Conservation (phyloP, 2,797 vertebrate genomes). For the Benthosema pterotum region DNA sequence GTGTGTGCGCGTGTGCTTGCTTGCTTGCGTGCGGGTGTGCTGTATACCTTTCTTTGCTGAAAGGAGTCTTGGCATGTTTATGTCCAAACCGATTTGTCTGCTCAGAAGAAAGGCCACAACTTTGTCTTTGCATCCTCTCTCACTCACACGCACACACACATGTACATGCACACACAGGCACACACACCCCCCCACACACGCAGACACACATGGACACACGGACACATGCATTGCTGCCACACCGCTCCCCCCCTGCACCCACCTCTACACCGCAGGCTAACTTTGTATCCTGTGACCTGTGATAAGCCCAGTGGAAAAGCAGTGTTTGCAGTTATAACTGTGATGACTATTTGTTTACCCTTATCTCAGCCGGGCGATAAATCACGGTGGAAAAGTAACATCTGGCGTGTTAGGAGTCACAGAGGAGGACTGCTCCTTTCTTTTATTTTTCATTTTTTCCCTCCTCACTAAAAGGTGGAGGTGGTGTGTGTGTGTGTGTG, state of each 20-base stretch:
- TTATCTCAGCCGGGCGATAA: constrained; percentile 71
- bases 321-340: constrained; percentile 75
- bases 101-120: constrained; percentile 42
- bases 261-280: constrained; percentile 49
- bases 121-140: constrained; percentile 16
- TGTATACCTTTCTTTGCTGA: neutral
- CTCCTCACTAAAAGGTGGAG: too few species aligned
- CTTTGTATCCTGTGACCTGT: constrained; percentile 73
- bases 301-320: constrained; percentile 70
- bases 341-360: constrained; percentile 81
- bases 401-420: constrained; percentile 64
- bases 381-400: constrained; percentile 72
- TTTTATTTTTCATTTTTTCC: neutral
- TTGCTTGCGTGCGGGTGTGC: neutral
- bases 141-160: neutral
- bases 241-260: neutral
- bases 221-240: too few species aligned
- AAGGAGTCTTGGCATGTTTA: constrained; percentile 51
- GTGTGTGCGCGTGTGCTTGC: neutral
- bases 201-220: constrained; percentile 1
- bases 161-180: neutral
- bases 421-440: constrained; percentile 34
- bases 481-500: too few species aligned
- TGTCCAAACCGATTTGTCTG: constrained; percentile 34
- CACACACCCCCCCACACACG: neutral